These are phyloP conservation scores for Apistogramma diplotaenia DNA, from an alignment of 2,113 vertebrate genomes.

Conservation along the genomic window DNA sequence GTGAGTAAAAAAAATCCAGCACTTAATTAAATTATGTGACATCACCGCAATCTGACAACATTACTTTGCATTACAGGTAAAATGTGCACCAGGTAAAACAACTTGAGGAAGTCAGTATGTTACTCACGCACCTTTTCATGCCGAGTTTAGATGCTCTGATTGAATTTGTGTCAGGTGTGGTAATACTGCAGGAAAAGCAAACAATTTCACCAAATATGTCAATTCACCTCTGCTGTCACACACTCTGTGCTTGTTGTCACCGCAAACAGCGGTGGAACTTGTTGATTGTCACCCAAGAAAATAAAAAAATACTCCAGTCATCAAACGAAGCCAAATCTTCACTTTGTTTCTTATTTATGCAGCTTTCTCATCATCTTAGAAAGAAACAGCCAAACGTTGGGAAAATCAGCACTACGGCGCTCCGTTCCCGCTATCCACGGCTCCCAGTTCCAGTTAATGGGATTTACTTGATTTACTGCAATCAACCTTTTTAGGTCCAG, in stretches of 20 bases:
- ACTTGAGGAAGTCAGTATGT: no score
- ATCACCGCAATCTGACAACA: background rate
- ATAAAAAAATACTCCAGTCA: background rate
- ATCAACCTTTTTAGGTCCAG: background rate
- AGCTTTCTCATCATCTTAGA: background rate
- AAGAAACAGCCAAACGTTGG: background rate
- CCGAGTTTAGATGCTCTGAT: background rate
- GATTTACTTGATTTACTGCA: background rate
- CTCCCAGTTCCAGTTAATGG: background rate
- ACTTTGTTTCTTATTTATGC: background rate
- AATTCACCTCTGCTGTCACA: background rate
- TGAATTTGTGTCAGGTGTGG: background rate
- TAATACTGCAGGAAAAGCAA: background rate
- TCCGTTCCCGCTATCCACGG: background rate
- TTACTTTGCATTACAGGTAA: background rate
- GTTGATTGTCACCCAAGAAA: constrained; percentile 1
- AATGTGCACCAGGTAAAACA: background rate
- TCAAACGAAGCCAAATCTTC: constrained; percentile 13
- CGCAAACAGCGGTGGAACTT: constrained; percentile 4
- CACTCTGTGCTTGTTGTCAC: constrained; percentile 4
- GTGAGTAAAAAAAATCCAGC: background rate
- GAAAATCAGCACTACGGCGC: background rate
- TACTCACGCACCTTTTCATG: background rate
- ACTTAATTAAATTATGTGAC: background rate
- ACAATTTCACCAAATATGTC: background rate